These are phyloP conservation scores for Yoshiicerus persimilis DNA, from an alignment of 1,140 invertebrate genomes.

Conservation along the genomic window DNA sequence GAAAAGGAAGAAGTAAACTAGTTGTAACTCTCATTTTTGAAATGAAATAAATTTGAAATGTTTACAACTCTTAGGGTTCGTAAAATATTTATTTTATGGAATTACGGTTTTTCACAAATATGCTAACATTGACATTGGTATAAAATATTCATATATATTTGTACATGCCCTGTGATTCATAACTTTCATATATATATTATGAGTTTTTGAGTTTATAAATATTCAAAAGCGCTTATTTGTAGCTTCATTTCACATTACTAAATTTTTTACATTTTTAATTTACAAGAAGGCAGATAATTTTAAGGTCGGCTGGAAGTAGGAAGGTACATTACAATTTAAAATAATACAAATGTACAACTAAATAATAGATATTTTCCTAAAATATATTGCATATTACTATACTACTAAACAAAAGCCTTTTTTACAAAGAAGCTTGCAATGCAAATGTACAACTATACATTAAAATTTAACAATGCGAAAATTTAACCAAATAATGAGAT, in stretches of 20 bases:
- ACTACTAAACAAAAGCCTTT: too few species aligned
- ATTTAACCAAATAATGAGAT: background rate
- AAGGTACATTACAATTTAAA: background rate
- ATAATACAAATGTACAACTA: background rate
- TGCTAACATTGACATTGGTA: background rate
- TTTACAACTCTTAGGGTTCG: background rate
- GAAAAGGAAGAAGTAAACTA: slow-evolving; percentile 50
- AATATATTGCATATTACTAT: background rate
- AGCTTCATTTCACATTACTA: background rate
- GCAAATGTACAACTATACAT: background rate
- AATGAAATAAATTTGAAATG: slow-evolving; percentile 12
- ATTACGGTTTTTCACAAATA: background rate
- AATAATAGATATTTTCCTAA: background rate
- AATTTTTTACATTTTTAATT: background rate
- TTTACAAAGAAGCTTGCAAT: background rate
- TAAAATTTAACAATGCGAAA: background rate
- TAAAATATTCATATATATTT: background rate
- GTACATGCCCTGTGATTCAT: too few species aligned
- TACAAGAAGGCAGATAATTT: background rate
- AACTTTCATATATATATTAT: background rate
- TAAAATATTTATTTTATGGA: background rate
- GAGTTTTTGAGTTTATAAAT: background rate
- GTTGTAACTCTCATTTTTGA: slow-evolving; percentile 28
- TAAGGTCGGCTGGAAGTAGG: background rate
- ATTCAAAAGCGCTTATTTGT: background rate